Evolutionary conservation across 2,113 vertebrate genomes (phyloP), one percentile per base, ranked within the genome.

Genomic region (Peucedramus taeniatus): DNA sequence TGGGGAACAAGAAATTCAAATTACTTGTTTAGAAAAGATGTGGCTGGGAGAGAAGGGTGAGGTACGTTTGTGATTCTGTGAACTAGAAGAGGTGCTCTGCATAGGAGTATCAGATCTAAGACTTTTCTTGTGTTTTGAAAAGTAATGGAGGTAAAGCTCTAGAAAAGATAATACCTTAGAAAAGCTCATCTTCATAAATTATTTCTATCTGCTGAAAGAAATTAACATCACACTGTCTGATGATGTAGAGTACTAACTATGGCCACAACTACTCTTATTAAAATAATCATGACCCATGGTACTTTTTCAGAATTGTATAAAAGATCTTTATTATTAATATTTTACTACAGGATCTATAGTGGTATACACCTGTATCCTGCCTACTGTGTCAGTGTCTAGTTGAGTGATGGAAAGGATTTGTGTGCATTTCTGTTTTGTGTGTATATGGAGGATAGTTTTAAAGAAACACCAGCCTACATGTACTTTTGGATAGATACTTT

Each of bases 261-360:
- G 54, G 51, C 40, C 70, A 93, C 93, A 97, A 19, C 65, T 84
- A 79, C 95, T 95, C 54, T 96, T 87, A 93, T 74, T 79, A 94
- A 95, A 95, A 85, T 64, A 87, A 81, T 61, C 56, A 70, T 77
- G 72, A 65, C 15, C 66, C 28, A 2, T 65, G 28, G 79, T 96
- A 86, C 80, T 69, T 68, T 91, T 83, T 84, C 87, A 96, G 45
- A 83, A 56, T 94, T 93, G 69, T 50, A 84, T 47, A 70, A 60
- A 69, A 94, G 18, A 60, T 89, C 56, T 94, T 81, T 69, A 87
- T 74, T 91, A 92, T 88, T 79, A 77, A 68, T 71, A 45, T 65
- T 76, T 59, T 23, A 28, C 74, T 91, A 51, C 65, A 40, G 79
- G 64, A 33, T 84, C 82, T 86, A 19, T 75, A 74, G 57, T 88